Conservation (phyloP, 1,140 invertebrate genomes). For the Palaemon carinicauda region DNA sequence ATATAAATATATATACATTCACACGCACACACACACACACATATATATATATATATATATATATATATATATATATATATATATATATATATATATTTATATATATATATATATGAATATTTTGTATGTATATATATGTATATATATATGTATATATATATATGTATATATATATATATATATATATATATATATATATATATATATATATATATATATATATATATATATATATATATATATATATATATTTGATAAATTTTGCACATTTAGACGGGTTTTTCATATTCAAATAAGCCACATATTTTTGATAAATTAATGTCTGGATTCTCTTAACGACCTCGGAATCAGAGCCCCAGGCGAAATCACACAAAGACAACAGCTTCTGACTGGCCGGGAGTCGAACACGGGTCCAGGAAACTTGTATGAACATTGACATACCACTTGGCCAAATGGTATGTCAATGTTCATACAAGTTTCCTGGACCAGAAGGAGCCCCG, state of each 20-base stretch:
- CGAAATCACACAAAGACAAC: too few relatives aligned
- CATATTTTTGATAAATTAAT: too few relatives aligned
- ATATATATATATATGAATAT: background rate
- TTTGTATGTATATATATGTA: background rate
- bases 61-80: conserved; percentile 14
- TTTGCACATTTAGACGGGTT: too few relatives aligned
- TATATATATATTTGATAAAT: background rate
- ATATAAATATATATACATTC: background rate
- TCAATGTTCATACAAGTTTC: too few relatives aligned
- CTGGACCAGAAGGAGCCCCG: too few relatives aligned
- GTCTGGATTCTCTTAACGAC: too few relatives aligned
- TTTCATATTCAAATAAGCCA: too few relatives aligned
- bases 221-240: background rate
- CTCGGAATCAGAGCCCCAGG: too few relatives aligned
- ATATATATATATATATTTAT: background rate
- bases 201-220: background rate
- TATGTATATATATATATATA: background rate
- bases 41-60: conserved; percentile 1
- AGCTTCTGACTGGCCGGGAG: too few relatives aligned
- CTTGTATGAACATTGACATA: too few relatives aligned
- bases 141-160: background rate
- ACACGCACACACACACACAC: background rate
- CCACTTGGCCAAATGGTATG: too few relatives aligned
- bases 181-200: background rate
- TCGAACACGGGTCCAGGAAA: too few relatives aligned